Base-by-base conservation (phyloP, 2,113 vertebrate genomes). In the Oreochromis aureus region DNA sequence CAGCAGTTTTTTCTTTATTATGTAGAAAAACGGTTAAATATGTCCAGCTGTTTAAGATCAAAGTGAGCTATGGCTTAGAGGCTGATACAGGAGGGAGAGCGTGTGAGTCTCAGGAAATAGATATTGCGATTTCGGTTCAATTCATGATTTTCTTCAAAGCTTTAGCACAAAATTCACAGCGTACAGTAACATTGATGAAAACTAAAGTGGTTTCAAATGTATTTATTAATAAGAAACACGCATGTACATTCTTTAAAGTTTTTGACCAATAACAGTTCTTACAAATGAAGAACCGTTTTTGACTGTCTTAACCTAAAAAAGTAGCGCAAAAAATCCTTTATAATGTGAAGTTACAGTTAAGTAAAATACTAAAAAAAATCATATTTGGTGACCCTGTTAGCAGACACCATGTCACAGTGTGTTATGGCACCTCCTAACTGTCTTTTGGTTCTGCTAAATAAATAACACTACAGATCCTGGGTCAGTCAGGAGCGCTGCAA, bases 371-470 rank as follows among this genome's bases (percentile, higher is more conserved):
- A 63, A 63, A 9, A 63, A 2, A 11, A n/a, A 12, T 1, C 4
- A 2, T 63, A n/a, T 63, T 63, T 63, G 32, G 32, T n/a, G 10
- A 41, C 39, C 10, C 10, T 41, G 59, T 36, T 36, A 7, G 7
- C 7, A n/a, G 32, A 0, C 32, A 63, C 59, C 16, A 11, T 0
- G 10, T n/a, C 59, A 7, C 59, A 63, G 59, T 34, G 58, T 61
- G 30, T n/a, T 63, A 12, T 2, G 5, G 54, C 54, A 7, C 30
- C 18, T 63, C 18, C 18, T 11, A 4, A 63, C 30, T 12, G 10
- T 36, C 32, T 5, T 63, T 32, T 66, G 61, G 6, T 36, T n/a
- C 61, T 11, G 18, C 32, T 66, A 39, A 66, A 63, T 63, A 36
- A 63, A 63, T 0, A n/a, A 63, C 18, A 1, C 32, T 63, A 63